These are phyloP conservation scores for Erinaceus europaeus DNA, from an alignment of 2,113 vertebrate species.

Conservation along the genomic window DNA sequence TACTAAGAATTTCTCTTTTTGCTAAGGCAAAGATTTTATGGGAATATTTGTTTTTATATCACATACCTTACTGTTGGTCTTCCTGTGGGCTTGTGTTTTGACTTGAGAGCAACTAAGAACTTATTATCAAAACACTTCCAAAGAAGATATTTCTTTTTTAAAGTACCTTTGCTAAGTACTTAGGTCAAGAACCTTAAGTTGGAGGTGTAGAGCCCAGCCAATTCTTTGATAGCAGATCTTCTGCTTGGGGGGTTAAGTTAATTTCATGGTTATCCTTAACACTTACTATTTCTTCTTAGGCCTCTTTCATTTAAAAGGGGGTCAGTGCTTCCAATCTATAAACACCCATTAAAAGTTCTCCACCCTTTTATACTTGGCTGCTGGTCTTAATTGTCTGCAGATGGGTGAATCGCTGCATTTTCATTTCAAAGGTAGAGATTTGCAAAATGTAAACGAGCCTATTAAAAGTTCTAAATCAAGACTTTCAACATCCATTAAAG, in stretches of 20 bases:
- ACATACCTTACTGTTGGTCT: constrained; percentile 73
- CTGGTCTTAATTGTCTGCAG: constrained; percentile 82
- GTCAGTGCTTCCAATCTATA: constrained; percentile 80
- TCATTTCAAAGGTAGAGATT: constrained; percentile 79
- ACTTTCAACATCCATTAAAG: constrained; percentile 58
- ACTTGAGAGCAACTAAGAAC: constrained; percentile 71
- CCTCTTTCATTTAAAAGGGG: constrained; percentile 79
- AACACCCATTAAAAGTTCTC: constrained; percentile 84
- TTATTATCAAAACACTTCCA: constrained; percentile 58
- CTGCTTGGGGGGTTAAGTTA: constrained; percentile 72
- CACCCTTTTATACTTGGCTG: constrained; percentile 76
- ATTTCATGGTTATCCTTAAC: constrained; percentile 76
- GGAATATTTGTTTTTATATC: constrained; percentile 81
- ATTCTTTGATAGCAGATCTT: constrained; percentile 72
- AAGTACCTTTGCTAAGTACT: constrained; percentile 57
- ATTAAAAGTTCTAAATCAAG: constrained; percentile 68
- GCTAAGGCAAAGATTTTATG: constrained; percentile 76
- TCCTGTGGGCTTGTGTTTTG: constrained; percentile 76
- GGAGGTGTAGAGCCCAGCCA: constrained; percentile 56
- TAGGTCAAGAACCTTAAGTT: constrained; percentile 48
- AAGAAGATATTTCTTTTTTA: constrained; percentile 65
- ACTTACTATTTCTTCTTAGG: constrained; percentile 77
- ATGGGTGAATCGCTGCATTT: constrained; percentile 77
- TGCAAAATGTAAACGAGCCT: constrained; percentile 75
- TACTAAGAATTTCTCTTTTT: constrained; percentile 80